Conservation (phyloP, 2,888 invertebrate species). For the Drosophila fulvimacula region DNA sequence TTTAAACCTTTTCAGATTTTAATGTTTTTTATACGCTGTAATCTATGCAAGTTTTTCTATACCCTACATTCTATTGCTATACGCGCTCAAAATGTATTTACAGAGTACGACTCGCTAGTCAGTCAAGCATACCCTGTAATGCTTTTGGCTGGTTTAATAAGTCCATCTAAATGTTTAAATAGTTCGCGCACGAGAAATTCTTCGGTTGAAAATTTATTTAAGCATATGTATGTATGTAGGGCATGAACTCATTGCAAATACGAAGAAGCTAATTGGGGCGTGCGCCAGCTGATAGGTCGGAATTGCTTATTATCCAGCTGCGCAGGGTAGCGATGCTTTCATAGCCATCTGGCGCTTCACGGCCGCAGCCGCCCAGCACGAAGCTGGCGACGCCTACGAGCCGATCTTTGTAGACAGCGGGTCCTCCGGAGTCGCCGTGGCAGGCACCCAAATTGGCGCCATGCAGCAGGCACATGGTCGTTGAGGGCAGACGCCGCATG, state of each 20-base stretch:
- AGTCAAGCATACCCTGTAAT: background rate
- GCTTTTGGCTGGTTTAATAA: background rate
- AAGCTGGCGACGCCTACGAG: conserved; percentile 82
- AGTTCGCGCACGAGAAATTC: background rate
- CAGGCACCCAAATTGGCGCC: conserved; percentile 75
- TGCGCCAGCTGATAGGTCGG: conserved; percentile 14
- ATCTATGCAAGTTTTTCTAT: too few relatives aligned
- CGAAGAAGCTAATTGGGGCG: background rate
- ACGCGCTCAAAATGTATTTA: too few relatives aligned
- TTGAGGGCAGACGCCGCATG: conserved; percentile 50
- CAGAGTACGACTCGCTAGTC: background rate
- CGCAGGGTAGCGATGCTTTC: conserved; percentile 64
- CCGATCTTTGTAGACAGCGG: conserved; percentile 72
- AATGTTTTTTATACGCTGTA: too few relatives aligned
- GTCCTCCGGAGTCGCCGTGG: conserved; percentile 83
- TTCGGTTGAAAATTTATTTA: background rate
- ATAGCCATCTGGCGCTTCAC: conserved; percentile 80
- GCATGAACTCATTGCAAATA: background rate
- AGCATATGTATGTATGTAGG: too few relatives aligned
- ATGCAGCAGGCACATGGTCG: conserved; percentile 78
- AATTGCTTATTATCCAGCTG: conserved; percentile 59
- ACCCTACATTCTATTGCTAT: too few relatives aligned
- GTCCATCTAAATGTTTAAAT: background rate
- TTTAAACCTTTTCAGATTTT: too few relatives aligned
- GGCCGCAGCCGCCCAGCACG: conserved; percentile 74